Base-by-base conservation (phyloP, 2,797 vertebrate species). In the Smutsia temminckii region DNA sequence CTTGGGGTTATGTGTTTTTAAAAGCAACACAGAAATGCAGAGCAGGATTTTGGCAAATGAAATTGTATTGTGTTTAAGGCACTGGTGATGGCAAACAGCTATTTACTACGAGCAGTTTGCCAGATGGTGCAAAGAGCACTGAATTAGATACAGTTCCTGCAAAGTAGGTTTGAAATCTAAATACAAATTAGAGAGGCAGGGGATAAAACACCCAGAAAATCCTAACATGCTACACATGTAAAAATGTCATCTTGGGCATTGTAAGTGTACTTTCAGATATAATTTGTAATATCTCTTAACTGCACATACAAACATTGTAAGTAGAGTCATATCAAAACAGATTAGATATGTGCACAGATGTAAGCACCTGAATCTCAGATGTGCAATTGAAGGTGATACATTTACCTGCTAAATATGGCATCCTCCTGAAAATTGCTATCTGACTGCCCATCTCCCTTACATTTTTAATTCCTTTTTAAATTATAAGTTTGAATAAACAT, bases 101-200 rank as follows among this genome's bases (percentile, higher is more conserved):
- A 95, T 68, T 94, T 79, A 74, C 75, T 84, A 78, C 63, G 94
- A 94, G 55, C 49, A 83, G 63, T 84, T 85, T 95, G 85, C 59
- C 92, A 10, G 3, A 23, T 90, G 95, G 93, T 94, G 63, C 89
- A 91, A 81, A 95, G 94, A 95, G 66, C 63, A 49, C 29, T 55
- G 89, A 95, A 94, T 96, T 95, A 91, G 94, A 90, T 64, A 84
- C 20, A 69, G 89, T 64, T 77, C 53, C 80, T 97, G 63, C 63
- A 90, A 95, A 96, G 77, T 37, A 85, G 59, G 66, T 90, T 95
- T 59, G 29, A 93, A 96, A 96, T 90, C 94, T 86, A 95, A 96
- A 84, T 81, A 95, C 40, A 93, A 93, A 96, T 95, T 85, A 95
- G 32, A 78, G 72, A 95, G 77, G 29, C 79, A 85, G 57, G 10